Evolutionary conservation across 2,888 invertebrate genomes (phyloP).

Genomic region (Eupsilia transversa): DNA sequence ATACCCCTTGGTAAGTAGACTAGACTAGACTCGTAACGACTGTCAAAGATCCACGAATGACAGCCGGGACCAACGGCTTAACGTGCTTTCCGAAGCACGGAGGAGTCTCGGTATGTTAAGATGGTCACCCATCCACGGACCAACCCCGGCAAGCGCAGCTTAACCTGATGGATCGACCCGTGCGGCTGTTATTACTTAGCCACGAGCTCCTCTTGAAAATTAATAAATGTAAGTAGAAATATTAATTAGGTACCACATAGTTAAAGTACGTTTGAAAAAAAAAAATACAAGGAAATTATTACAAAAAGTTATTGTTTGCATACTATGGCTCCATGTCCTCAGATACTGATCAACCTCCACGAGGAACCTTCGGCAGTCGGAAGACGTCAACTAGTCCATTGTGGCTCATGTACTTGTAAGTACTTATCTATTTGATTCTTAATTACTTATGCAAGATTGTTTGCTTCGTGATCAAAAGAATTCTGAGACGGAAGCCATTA

Average conservation of each 20-base stretch:
- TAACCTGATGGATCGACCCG: too few species aligned
- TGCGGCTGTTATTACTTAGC: too few species aligned
- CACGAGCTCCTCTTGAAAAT: too few species aligned
- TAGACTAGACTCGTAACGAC: too few species aligned
- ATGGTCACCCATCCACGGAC: too few species aligned
- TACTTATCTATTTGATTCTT: constrained; percentile 27
- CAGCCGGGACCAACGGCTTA: too few species aligned
- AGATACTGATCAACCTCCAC: constrained; percentile 53
- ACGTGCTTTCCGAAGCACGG: too few species aligned
- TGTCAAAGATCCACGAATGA: too few species aligned
- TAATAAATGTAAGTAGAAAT: too few species aligned
- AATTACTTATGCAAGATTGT: constrained; percentile 37
- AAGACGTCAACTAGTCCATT: constrained; percentile 53
- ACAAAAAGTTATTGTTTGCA: constrained; percentile 49
- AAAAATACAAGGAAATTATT: constrained; percentile 50
- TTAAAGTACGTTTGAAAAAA: neutral
- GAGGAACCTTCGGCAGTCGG: constrained; percentile 58
- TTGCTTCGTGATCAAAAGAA: constrained; percentile 13
- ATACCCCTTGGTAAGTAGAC: too few species aligned
- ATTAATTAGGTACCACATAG: neutral
- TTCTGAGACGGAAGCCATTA: constrained; percentile 24
- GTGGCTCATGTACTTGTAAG: constrained; percentile 20
- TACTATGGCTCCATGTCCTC: constrained; percentile 48
- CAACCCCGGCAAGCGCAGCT: too few species aligned
- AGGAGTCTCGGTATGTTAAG: too few species aligned